These are phyloP conservation scores for Catharus fuscescens DNA, from an alignment of 2,113 vertebrate species.

Conservation along the genomic window DNA sequence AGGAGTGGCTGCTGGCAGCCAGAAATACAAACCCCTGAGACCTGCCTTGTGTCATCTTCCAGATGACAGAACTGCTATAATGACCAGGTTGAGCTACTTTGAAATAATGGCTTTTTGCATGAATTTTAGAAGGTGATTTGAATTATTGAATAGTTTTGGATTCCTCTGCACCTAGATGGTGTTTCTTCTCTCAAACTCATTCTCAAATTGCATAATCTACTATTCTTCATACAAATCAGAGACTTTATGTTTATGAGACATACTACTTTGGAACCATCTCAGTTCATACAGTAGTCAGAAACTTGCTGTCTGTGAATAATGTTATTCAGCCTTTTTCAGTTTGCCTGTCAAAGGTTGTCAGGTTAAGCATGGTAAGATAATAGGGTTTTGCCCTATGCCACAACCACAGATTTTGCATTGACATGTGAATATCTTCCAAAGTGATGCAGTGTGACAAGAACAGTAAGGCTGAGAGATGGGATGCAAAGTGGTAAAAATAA, in stretches of 20 bases:
- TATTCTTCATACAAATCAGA: not conserved
- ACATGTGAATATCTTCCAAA: not conserved
- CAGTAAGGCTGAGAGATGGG: not conserved
- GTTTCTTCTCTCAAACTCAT: not conserved
- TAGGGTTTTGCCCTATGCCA: not conserved
- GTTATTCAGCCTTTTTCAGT: not conserved
- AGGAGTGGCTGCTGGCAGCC: not conserved
- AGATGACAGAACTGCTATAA: not conserved
- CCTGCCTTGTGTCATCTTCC: not conserved
- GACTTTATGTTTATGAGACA: constrained; percentile 27
- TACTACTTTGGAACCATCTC: constrained; percentile 11
- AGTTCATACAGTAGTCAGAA: not conserved
- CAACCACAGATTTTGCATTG: not conserved
- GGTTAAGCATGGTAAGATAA: not conserved
- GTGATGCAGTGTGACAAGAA: not conserved
- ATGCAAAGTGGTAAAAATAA: not conserved
- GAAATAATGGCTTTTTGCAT: not conserved
- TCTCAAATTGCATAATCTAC: not conserved
- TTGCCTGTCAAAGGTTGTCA: not conserved
- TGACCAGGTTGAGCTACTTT: not conserved
- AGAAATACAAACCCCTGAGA: not conserved
- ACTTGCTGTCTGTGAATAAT: not conserved
- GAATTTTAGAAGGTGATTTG: constrained; percentile 5
- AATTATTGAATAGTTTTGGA: not conserved
- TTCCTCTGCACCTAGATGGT: not conserved